A percentile compares a stretch with the other conserved stretches of the same genome.
Evolutionary conservation across 2,888 invertebrate species (phyloP).

Genomic region (Cartodere bifasciata): DNA sequence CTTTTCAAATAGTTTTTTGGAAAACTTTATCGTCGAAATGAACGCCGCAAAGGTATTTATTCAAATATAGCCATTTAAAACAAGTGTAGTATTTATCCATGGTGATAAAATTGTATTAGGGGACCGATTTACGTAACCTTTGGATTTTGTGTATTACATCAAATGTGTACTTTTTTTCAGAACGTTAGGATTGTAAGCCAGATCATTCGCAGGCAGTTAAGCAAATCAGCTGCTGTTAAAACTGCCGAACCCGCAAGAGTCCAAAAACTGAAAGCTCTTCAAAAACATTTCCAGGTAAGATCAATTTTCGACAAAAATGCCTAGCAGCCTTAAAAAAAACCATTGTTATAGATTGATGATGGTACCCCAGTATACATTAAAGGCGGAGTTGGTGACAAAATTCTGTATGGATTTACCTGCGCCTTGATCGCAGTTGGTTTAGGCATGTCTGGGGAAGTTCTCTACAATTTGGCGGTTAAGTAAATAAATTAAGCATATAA

Average conservation of each 20-base stretch:
- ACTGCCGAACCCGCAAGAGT: slow-evolving; percentile 10
- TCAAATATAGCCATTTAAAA: too few species aligned
- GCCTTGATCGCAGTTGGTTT: slow-evolving; percentile 29
- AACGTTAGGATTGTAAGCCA: slow-evolving; percentile 11
- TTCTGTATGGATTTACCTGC: slow-evolving; percentile 35
- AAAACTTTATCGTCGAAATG: too few species aligned
- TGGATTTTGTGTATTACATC: too few species aligned
- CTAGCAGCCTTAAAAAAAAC: slow-evolving; percentile 9
- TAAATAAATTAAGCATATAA: slow-evolving; percentile 3
- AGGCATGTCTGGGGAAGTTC: slow-evolving; percentile 18
- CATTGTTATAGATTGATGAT: slow-evolving; percentile 40
- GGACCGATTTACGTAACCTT: too few species aligned
- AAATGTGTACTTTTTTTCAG: slow-evolving; percentile 8
- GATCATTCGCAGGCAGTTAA: slow-evolving; percentile 13
- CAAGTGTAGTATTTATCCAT: too few species aligned
- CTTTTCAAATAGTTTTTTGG: too few species aligned
- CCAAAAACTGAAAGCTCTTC: slow-evolving; percentile 14
- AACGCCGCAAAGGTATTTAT: too few species aligned
- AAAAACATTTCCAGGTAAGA: slow-evolving; percentile 19
- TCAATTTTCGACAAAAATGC: slow-evolving; percentile 1
- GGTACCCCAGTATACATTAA: slow-evolving; percentile 47
- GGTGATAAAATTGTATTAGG: too few species aligned
- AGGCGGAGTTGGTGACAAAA: slow-evolving; percentile 40
- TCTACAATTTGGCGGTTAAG: slow-evolving; percentile 3
- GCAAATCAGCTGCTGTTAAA: slow-evolving; percentile 10